Percentiles rank a stretch among this genome's conserved stretches.
Evolutionary conservation across 1,140 invertebrate genomes (phyloP).

Genomic region (Pseudoatta argentina): DNA sequence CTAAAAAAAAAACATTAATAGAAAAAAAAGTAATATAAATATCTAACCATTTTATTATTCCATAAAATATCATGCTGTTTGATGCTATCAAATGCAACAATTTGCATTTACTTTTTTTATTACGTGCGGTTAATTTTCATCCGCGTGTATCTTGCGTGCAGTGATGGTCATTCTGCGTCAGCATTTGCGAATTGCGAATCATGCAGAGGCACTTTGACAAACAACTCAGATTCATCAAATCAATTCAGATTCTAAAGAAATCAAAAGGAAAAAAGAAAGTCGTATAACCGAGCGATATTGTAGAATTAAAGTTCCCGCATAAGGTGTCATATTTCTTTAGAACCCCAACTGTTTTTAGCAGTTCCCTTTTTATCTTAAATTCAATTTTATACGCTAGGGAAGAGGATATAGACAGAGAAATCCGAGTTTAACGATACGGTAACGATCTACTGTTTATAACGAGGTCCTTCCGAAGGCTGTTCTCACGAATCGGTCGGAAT

Average conservation of each 20-base stretch:
- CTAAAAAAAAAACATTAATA: no score
- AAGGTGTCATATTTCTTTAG: not conserved
- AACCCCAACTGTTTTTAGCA: not conserved
- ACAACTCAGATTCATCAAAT: no score
- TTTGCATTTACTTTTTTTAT: no score
- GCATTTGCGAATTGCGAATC: no score
- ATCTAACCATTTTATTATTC: no score
- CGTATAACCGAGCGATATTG: not conserved
- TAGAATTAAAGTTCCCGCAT: not conserved
- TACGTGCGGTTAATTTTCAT: no score
- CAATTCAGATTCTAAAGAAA: not conserved
- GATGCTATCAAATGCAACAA: no score
- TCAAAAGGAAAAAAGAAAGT: not conserved
- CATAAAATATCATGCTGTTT: no score
- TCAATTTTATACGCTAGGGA: not conserved
- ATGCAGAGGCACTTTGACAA: no score
- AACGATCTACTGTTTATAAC: constrained; percentile 42
- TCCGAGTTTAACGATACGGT: constrained; percentile 33
- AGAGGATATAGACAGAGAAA: not conserved
- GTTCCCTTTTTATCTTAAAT: not conserved
- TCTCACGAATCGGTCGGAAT: constrained; percentile 36
- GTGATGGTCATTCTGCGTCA: no score
- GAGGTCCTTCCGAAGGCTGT: constrained; percentile 13
- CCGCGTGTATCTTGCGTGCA: no score
- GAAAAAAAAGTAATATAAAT: no score